Base-by-base conservation (phyloP, 2,888 invertebrate genomes). In the Metacarcinus magister region DNA sequence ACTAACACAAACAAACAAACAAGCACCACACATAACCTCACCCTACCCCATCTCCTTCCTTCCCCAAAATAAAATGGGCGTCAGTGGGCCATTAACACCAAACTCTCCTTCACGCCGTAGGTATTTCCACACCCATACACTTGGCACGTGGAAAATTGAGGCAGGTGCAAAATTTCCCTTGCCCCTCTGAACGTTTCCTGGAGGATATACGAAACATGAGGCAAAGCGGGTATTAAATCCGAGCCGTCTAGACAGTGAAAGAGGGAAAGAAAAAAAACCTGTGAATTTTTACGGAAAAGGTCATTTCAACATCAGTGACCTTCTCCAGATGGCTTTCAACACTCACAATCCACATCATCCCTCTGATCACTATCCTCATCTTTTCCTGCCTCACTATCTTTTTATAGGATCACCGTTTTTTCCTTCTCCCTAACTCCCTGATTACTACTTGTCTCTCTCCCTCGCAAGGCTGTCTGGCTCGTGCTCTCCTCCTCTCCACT, bases 71-170 rank as follows among this genome's bases (percentile, higher is more conserved):
- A 67, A 67, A 67, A 67, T 67, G 67, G 67, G n/a, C 67, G 67
- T 67, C 67, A 67, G 67, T 67, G 67, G 67, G 67, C 67, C 67
- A 67, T 67, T 23, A n/a, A 67, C 67, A 67, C 67, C 67, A 67
- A 67, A 67, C 67, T 67, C 23, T 19, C 67, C 67, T 67, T 67
- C 67, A 67, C 67, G n/a, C 67, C 82, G 19, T 0, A 28, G 4
- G 32, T 23, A 82, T 32, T 32, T 23, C 28, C 28, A 82, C 28
- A 32, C 82, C 28, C 82, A 82, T 32, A 82, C 82, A 82, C 82
- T 82, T 13, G 82, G 32, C 2, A 82, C 82, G 82, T 32, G 28
- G 32, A 82, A 82, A 28, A 82, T 13, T 32, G 32, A 5, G 13
- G 82, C 82, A 32, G 82, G 32, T 82, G 82, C 82, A 82, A 82